Percentiles rank a stretch among this genome's conserved stretches.
These are phyloP conservation scores for Drosophila pachea DNA, from an alignment of 1,140 invertebrate species.

Conservation along the genomic window DNA sequence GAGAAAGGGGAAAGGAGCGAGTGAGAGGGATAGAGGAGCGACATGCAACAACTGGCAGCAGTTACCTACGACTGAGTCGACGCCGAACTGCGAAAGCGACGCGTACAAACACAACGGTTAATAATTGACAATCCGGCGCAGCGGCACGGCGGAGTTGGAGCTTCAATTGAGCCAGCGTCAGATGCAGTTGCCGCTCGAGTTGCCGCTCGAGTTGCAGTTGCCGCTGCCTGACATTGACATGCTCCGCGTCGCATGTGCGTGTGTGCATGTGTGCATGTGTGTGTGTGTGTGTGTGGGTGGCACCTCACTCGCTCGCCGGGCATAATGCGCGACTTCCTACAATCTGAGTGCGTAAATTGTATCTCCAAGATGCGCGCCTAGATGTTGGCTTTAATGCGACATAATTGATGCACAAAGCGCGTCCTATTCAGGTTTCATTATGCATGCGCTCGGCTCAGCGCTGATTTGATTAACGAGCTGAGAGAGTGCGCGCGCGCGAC, in stretches of 20 bases:
- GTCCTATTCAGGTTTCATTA: constrained; percentile 52
- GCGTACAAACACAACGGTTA: constrained; percentile 50
- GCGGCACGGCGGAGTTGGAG: constrained; percentile 31
- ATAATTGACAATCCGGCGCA: constrained; percentile 66
- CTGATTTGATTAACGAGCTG: constrained; percentile 63
- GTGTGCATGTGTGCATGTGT: constrained; percentile 4
- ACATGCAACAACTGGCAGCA: constrained; percentile 39
- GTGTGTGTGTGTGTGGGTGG: constrained; percentile 52
- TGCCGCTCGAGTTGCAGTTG: constrained; percentile 42
- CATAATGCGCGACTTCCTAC: constrained; percentile 71
- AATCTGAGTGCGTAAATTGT: constrained; percentile 69
- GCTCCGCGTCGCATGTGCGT: constrained; percentile 15
- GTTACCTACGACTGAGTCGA: constrained; percentile 35
- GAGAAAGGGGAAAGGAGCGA: constrained; percentile 46
- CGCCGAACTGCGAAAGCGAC: constrained; percentile 68
- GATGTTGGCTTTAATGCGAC: constrained; percentile 63
- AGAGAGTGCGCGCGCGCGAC: constrained; percentile 1
- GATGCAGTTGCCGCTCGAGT: constrained; percentile 44
- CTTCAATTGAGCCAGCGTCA: constrained; percentile 60
- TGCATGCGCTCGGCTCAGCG: constrained; percentile 23
- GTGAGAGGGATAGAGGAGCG: constrained; percentile 32
- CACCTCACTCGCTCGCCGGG: background rate
- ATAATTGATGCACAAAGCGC: constrained; percentile 73
- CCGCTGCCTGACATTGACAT: constrained; percentile 61
- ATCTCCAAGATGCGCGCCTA: constrained; percentile 55